Conservation (phyloP, 1,140 invertebrate species). For the Pissodes strobi region DNA sequence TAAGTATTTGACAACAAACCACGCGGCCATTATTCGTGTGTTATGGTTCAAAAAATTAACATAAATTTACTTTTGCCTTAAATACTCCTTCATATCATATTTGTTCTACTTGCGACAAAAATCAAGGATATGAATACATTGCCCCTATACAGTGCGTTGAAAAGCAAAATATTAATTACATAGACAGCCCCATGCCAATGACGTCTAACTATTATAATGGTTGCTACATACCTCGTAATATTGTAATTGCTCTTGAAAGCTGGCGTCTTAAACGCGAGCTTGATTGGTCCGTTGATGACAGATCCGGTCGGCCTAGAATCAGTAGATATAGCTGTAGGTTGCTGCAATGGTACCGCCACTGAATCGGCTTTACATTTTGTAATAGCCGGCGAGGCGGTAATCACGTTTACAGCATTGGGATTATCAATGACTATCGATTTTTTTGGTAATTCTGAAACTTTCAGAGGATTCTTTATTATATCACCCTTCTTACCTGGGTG, state of each 20-base stretch:
- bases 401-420: slow-evolving; percentile 54
- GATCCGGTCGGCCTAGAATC: slow-evolving; percentile 37
- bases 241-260: slow-evolving; percentile 54
- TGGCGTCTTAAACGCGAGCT: slow-evolving; percentile 54
- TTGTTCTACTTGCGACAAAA: too few relatives aligned
- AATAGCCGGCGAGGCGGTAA: slow-evolving; percentile 45
- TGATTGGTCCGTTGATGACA: slow-evolving; percentile 52
- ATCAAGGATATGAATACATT: too few relatives aligned
- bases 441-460: slow-evolving; percentile 21
- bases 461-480: slow-evolving; percentile 33
- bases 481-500: slow-evolving; percentile 59
- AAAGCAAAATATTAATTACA: too few relatives aligned
- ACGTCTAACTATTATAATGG: too few relatives aligned
- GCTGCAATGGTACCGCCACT: slow-evolving; percentile 16
- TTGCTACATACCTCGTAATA: slow-evolving; percentile 49
- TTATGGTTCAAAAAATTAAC: too few relatives aligned
- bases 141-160: too few relatives aligned
- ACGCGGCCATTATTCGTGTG: too few relatives aligned
- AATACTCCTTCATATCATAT: too few relatives aligned
- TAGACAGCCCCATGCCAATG: too few relatives aligned
- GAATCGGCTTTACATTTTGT: slow-evolving; percentile 26
- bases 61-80: too few relatives aligned
- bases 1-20: too few relatives aligned
- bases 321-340: slow-evolving; percentile 35
- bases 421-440: slow-evolving; percentile 43